A percentile compares a stretch with the other conserved stretches of the same genome.
These are phyloP conservation scores for Sericinus montela DNA, from an alignment of 2,888 invertebrate genomes.

Conservation along the genomic window DNA sequence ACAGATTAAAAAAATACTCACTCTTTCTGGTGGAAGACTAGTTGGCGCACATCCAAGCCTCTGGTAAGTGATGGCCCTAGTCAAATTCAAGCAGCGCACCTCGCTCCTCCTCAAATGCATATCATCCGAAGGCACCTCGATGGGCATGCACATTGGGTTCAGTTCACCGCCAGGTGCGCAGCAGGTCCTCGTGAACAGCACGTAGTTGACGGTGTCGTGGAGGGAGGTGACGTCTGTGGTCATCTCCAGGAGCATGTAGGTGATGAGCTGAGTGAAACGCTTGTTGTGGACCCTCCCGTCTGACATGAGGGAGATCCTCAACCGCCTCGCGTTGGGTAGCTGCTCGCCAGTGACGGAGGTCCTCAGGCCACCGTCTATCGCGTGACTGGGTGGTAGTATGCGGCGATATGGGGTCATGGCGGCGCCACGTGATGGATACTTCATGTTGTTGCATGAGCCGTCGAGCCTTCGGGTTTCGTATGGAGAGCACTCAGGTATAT, in stretches of 20 bases:
- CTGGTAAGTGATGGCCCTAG: slow-evolving; percentile 42
- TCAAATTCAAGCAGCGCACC: slow-evolving; percentile 44
- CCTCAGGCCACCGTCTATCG: slow-evolving; percentile 31
- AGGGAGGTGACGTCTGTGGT: slow-evolving; percentile 27
- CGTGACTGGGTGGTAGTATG: slow-evolving; percentile 35
- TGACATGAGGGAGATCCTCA: slow-evolving; percentile 35
- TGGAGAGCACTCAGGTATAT: slow-evolving; percentile 31
- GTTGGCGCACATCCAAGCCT: slow-evolving; percentile 35
- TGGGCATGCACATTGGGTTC: slow-evolving; percentile 35
- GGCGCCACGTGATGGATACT: slow-evolving; percentile 36
- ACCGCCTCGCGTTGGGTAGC: slow-evolving; percentile 34
- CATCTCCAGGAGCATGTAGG: slow-evolving; percentile 31
- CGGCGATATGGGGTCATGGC: slow-evolving; percentile 33
- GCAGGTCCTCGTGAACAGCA: slow-evolving; percentile 9
- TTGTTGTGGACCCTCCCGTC: slow-evolving; percentile 33
- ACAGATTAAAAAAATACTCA: slow-evolving; percentile 19
- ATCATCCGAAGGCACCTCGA: slow-evolving; percentile 38
- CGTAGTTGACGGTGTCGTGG: slow-evolving; percentile 14
- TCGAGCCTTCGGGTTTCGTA: slow-evolving; percentile 38
- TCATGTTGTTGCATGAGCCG: slow-evolving; percentile 37
- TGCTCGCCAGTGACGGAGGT: slow-evolving; percentile 35
- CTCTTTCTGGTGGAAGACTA: slow-evolving; percentile 35
- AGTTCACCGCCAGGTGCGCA: slow-evolving; percentile 3
- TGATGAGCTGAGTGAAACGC: slow-evolving; percentile 32
- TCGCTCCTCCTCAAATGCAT: slow-evolving; percentile 33